Evolutionary conservation across 2,888 invertebrate genomes (phyloP).

Genomic region (Hirtodrosophila cameraria): DNA sequence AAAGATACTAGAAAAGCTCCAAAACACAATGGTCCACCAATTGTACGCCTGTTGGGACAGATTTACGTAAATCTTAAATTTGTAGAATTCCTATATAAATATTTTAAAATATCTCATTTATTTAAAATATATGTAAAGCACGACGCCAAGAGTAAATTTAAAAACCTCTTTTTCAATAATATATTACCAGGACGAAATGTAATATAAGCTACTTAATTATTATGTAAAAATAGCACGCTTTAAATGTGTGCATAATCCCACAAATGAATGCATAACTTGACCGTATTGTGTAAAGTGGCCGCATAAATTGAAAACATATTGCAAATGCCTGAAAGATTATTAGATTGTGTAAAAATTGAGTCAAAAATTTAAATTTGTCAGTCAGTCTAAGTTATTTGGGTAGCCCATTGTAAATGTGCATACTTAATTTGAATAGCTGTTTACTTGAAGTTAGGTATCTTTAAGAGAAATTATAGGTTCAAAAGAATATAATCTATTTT

Average conservation of each 20-base stretch:
- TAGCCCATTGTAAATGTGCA: background rate
- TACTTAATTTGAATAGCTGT: conserved; percentile 3
- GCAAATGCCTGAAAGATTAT: background rate
- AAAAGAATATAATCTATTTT: too few relatives aligned
- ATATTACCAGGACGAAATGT: conserved; percentile 1
- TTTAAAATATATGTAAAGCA: background rate
- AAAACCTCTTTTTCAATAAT: background rate
- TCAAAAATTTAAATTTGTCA: background rate
- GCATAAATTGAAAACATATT: background rate
- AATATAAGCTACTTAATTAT: conserved; percentile 22
- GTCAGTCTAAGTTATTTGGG: background rate
- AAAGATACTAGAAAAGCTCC: too few relatives aligned
- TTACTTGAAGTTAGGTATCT: background rate
- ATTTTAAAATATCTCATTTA: too few relatives aligned
- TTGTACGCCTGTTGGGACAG: too few relatives aligned
- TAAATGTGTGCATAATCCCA: conserved; percentile 21
- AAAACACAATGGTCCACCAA: too few relatives aligned
- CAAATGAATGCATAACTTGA: conserved; percentile 42
- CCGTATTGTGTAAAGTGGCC: conserved; percentile 10
- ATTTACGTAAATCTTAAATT: too few relatives aligned
- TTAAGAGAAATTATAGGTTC: too few relatives aligned
- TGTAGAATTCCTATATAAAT: too few relatives aligned
- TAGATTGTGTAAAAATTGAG: background rate
- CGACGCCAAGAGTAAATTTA: background rate
- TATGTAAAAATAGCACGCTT: conserved; percentile 19